Base-by-base conservation (phyloP, 2,797 vertebrate species). In the Enteromius trimaculatus region DNA sequence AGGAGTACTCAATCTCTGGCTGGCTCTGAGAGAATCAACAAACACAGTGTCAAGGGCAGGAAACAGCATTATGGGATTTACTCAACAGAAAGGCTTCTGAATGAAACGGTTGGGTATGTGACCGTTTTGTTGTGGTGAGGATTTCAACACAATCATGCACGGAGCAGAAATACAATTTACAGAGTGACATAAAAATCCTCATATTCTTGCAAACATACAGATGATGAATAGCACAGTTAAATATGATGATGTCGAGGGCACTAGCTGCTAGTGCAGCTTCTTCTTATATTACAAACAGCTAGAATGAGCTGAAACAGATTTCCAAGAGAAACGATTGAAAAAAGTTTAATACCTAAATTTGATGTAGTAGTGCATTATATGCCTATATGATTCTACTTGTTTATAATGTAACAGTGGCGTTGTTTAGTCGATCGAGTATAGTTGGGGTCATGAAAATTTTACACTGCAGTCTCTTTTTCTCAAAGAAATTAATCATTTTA, bases 1-100 rank as follows among this genome's bases (percentile, higher is more conserved):
- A 89, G 0, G 95, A 92, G 77, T 93, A 96, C 84, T 97, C 97
- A 42, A 96, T 93, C 88, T 97, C 95, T 0, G 98, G 98, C 89
- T 98, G 97, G 71, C 97, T 97, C 98, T 99, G 93, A 80, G 42
- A 71, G 6, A 85, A 62, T 37, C 77, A 17, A 70, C 58, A 76
- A 64, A 37, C 70, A 76, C 44, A 51, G 23, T 75, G 77, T 71
- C 77, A 80, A 80, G 60, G 49, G 77, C 77, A 80, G 77, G 77
- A 80, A 77, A 71, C 23, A 1, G 70, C 6, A 69, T 80, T 80
- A 79, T 53, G 68, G 70, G 83, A 84, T 79, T 80, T 84, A 58
- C 75, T 83, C 51, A 34, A 44, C 55, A 65, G 77, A 74, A 42
- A 79, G 44, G 68, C 77, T 80, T 84, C 83, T 80, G 83, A 84